Evolutionary conservation across 2,113 vertebrate genomes (phyloP), one percentile per base, ranked within the genome.

Genomic region (Todiramphus chloris): DNA sequence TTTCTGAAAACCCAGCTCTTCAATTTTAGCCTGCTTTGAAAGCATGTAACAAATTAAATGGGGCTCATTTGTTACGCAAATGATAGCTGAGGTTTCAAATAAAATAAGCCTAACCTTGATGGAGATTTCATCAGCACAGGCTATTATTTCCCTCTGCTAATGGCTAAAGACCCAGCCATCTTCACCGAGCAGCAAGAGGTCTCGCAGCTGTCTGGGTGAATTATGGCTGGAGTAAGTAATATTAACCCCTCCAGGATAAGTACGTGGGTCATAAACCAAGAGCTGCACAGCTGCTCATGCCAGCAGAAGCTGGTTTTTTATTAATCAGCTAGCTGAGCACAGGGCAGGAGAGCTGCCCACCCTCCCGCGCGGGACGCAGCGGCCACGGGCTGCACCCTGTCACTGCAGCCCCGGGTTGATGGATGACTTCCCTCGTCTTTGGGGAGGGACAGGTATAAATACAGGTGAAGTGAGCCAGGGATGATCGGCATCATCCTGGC

Each of bases 141-240:
- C 86, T 91, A 87, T 95, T 94, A 95, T 70, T 96, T 90, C 86
- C n/a, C 37, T 82, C 64, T 83, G 83, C 69, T 93, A 96, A 96
- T 83, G 83, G 90, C 83, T 93, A 93, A 96, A 7, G 3, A 85
- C 74, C 92, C 87, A 89, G 90, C 33, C 89, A 93, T 91, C 97
- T 87, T 96, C 88, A 95, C 83, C 1, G 14, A 97, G 96, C 94
- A 97, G 95, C 92, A 94, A 92, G 90, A 97, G 97, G 97, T 96
- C 87, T 96, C 83, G 83, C 79, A 96, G 93, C 91, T 96, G 97
- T 91, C 87, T 89, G 93, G 72, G 74, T 98, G 96, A 98, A 95
- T 97, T 97, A 97, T 96, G 94, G 93, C 79, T 89, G 50, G 94
- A 95, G 83, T 97, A 97, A 97, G 96, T 97, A 96, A 96, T 86